Conservation (phyloP, 2,888 invertebrate species). For the Crematogaster levior region DNA sequence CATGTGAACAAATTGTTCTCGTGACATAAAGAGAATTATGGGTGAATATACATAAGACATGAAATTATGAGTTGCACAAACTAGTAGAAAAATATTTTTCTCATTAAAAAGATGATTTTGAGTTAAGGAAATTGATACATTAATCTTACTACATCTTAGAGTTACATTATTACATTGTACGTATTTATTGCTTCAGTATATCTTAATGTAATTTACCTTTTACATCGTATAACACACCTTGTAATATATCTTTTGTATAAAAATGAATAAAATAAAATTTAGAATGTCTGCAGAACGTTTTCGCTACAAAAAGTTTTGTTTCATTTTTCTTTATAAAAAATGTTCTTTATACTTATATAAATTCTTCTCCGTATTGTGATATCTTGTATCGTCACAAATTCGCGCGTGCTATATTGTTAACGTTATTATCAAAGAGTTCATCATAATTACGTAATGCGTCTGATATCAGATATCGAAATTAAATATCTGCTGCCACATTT, state of each 20-base stretch:
- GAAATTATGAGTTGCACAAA: not conserved
- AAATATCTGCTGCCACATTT: not conserved
- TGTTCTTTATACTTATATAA: constrained; percentile 1
- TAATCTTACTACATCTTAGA: not conserved
- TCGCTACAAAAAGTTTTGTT: not conserved
- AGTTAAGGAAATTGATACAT: not conserved
- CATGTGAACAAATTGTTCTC: constrained; percentile 54
- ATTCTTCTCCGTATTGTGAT: not conserved
- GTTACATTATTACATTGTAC: not conserved
- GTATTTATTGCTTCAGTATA: not conserved
- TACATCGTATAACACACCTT: too few relatives aligned
- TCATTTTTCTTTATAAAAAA: not conserved
- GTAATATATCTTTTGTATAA: not conserved
- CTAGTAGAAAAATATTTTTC: not conserved
- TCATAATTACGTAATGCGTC: constrained; percentile 23
- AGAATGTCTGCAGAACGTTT: not conserved
- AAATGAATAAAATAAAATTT: not conserved
- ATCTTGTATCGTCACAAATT: not conserved
- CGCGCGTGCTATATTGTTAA: not conserved
- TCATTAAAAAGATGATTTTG: not conserved
- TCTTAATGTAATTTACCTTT: not conserved
- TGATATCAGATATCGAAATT: constrained; percentile 28
- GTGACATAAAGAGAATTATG: constrained; percentile 37
- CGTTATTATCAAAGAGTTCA: constrained; percentile 17
- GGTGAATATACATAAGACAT: not conserved